These are phyloP conservation scores for Aphodius sticticus DNA, from an alignment of 2,888 invertebrate species.

Conservation along the genomic window DNA sequence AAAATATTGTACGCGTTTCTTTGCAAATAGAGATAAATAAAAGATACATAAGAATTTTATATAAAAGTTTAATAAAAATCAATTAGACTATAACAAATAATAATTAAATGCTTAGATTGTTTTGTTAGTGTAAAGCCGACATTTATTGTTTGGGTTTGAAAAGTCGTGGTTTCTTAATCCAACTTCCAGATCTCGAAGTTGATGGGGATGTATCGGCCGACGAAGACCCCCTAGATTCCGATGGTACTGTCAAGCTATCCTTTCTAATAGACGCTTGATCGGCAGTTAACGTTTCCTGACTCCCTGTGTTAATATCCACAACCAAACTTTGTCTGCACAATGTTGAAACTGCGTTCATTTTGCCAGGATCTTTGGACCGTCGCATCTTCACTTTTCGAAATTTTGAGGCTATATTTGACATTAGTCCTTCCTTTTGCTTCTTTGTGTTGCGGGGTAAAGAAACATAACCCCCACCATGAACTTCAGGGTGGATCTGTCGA, in stretches of 20 bases:
- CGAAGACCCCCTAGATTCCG: slow-evolving; percentile 45
- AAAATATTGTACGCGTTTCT: not conserved
- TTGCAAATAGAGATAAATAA: not conserved
- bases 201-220: slow-evolving; percentile 47
- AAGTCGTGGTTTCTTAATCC: slow-evolving; percentile 52
- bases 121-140: slow-evolving; percentile 25
- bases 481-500: slow-evolving; percentile 63
- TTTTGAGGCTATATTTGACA: slow-evolving; percentile 68
- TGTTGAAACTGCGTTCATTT: slow-evolving; percentile 71
- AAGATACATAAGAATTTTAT: slow-evolving; percentile 28
- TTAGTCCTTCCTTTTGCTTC: slow-evolving; percentile 56
- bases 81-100: slow-evolving; percentile 35
- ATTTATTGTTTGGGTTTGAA: slow-evolving; percentile 47
- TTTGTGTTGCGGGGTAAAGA: slow-evolving; percentile 61
- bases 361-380: slow-evolving; percentile 55
- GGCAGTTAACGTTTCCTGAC: slow-evolving; percentile 39
- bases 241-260: slow-evolving; percentile 44
- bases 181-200: slow-evolving; percentile 50
- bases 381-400: slow-evolving; percentile 66
- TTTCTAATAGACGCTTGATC: slow-evolving; percentile 30
- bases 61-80: slow-evolving; percentile 39
- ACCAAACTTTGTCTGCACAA: slow-evolving; percentile 80
- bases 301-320: slow-evolving; percentile 64
- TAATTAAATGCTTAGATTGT: slow-evolving; percentile 8
- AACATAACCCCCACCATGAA: slow-evolving; percentile 62